phyloP scores from a whole-genome alignment of 2,113 vertebrate genomes.

The Cyanoramphus novaezelandiae region DNA sequence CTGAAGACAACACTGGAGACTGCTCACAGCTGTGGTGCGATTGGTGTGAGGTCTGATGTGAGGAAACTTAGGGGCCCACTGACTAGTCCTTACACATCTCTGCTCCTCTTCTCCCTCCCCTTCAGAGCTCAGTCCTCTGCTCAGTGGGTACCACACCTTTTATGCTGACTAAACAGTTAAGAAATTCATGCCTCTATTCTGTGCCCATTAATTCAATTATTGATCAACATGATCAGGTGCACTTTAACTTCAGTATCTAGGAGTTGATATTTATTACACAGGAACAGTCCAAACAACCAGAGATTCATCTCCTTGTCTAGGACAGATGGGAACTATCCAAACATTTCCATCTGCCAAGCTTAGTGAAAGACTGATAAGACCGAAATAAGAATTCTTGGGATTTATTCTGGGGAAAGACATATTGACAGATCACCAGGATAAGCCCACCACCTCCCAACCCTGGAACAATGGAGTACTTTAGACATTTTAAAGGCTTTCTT shows the following conservation, averaged over 20 bases:
- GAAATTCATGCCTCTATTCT: background rate
- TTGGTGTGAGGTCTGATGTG: background rate
- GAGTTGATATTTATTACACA: background rate
- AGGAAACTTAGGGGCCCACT: background rate
- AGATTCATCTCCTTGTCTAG: background rate
- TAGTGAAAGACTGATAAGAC: background rate
- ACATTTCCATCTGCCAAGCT: background rate
- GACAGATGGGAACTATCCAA: background rate
- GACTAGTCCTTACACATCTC: rapidly evolving
- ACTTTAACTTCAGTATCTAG: background rate
- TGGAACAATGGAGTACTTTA: background rate
- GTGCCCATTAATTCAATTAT: background rate
- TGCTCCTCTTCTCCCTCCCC: background rate
- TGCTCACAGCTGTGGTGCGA: background rate
- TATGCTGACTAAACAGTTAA: background rate
- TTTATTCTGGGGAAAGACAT: background rate
- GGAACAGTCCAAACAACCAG: background rate
- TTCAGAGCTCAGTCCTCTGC: background rate
- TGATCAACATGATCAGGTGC: background rate
- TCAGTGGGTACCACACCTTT: background rate
- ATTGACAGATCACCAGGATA: background rate
- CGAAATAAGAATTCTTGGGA: background rate
- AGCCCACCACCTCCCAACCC: background rate
- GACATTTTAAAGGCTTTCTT: background rate
- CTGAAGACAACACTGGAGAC: background rate